These are phyloP conservation scores for Cecropterus lyciades DNA, from an alignment of 1,140 invertebrate genomes.

Conservation along the genomic window DNA sequence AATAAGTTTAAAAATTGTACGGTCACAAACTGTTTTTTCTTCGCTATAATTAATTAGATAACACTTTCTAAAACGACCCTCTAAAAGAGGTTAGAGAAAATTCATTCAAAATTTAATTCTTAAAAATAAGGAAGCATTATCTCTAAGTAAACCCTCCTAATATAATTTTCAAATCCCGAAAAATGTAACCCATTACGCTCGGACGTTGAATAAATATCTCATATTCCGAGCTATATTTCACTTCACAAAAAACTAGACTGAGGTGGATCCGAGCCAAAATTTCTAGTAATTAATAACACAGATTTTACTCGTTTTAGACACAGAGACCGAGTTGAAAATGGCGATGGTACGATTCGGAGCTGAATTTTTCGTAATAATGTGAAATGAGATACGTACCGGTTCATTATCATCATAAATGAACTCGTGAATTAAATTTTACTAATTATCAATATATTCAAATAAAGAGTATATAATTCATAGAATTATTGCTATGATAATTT, in stretches of 20 bases:
- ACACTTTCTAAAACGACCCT: too few relatives aligned
- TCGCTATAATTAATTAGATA: not conserved
- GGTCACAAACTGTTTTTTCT: too few relatives aligned
- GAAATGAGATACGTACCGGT: too few relatives aligned
- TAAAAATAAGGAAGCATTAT: conserved; percentile 23
- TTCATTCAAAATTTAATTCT: not conserved
- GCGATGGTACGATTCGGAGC: not conserved
- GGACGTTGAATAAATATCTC: conserved; percentile 36
- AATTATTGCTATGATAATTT: too few relatives aligned
- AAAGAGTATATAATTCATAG: too few relatives aligned
- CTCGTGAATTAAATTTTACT: too few relatives aligned
- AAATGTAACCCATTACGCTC: conserved; percentile 29
- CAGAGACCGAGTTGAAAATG: conserved; percentile 1
- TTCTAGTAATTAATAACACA: conserved; percentile 36
- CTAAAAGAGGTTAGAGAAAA: not conserved
- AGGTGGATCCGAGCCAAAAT: conserved; percentile 35
- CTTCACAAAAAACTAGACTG: conserved; percentile 29
- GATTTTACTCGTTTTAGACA: conserved; percentile 33
- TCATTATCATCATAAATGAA: too few relatives aligned
- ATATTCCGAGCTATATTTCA: conserved; percentile 31
- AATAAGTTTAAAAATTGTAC: too few relatives aligned
- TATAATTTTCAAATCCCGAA: conserved; percentile 33
- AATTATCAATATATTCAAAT: too few relatives aligned
- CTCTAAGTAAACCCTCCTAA: conserved; percentile 9
- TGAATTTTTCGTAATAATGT: not conserved